Evolutionary conservation across 2,797 vertebrate genomes (phyloP).

Genomic region (Gadopsis marmoratus): DNA sequence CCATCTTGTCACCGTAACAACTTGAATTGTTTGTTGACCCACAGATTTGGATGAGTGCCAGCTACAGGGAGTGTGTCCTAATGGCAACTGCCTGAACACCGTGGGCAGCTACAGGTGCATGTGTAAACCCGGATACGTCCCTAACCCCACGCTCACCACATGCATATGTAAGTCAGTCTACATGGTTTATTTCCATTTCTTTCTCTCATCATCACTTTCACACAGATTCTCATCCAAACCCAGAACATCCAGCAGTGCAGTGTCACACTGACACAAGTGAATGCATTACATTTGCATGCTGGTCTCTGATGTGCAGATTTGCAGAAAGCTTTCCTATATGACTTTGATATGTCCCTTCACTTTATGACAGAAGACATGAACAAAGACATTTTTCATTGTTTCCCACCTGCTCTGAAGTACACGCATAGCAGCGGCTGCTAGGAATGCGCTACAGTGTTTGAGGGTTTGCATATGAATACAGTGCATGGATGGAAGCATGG

Average conservation of each 20-base stretch:
- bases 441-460: constrained; percentile 22
- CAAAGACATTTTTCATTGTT: background rate
- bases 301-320: constrained; percentile 22
- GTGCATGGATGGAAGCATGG: constrained; percentile 68
- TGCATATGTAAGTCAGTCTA: constrained; percentile 91
- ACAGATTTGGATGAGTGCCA: constrained; percentile 97
- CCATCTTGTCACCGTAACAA: background rate
- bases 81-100: constrained; percentile 96
- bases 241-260: background rate
- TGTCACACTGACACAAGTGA: background rate
- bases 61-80: constrained; percentile 92
- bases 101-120: constrained; percentile 95
- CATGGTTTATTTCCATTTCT: background rate
- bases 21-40: constrained; percentile 26
- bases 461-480: constrained; percentile 39
- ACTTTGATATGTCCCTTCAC: constrained; percentile 30
- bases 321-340: constrained; percentile 3
- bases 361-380: constrained; percentile 4
- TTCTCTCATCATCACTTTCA: constrained; percentile 7
- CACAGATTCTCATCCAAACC: background rate
- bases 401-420: constrained; percentile 17
- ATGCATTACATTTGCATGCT: constrained; percentile 46
- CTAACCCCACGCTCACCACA: constrained; percentile 89
- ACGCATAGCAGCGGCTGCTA: constrained; percentile 6
- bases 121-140: constrained; percentile 92